A percentile compares a stretch with the other conserved stretches of the same genome.
phyloP scores from a whole-genome alignment of 2,113 vertebrate species.

The Thamnaconus septentrionalis region DNA sequence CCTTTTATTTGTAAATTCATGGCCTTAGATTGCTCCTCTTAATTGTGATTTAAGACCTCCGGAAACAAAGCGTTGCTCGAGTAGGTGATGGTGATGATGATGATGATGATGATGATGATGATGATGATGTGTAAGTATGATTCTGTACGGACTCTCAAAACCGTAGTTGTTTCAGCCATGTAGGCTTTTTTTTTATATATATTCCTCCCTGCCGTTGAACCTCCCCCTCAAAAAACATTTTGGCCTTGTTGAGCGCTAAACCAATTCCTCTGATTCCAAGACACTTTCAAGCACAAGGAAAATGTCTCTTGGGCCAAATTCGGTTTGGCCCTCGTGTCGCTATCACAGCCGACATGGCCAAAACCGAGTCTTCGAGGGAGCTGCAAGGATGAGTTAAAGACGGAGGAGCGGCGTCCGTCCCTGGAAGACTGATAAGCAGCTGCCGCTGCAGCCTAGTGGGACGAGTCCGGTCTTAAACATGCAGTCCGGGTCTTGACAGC shows the following conservation, averaged over 20 bases:
- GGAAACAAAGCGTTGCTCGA: too few relatives aligned
- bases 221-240: too few relatives aligned
- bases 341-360: slow-evolving; percentile 5
- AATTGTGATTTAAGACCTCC: too few relatives aligned
- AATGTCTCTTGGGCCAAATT: background rate
- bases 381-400: slow-evolving; percentile 28
- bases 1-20: too few relatives aligned
- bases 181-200: too few relatives aligned
- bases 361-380: slow-evolving; percentile 11
- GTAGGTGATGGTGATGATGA: too few relatives aligned
- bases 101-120: background rate
- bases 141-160: background rate
- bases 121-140: background rate
- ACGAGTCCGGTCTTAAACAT: slow-evolving; percentile 36
- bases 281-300: slow-evolving; percentile 3
- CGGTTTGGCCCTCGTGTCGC: slow-evolving; percentile 5
- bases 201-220: too few relatives aligned
- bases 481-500: slow-evolving; percentile 38
- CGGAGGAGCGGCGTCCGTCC: slow-evolving; percentile 33
- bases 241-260: slow-evolving; percentile 1
- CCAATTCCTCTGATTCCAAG: background rate
- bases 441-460: slow-evolving; percentile 21
- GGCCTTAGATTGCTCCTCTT: too few relatives aligned
- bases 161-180: background rate
- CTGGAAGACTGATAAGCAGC: slow-evolving; percentile 38